These are phyloP conservation scores for Ginglymostoma cirratum DNA, from an alignment of 2,113 vertebrate species.

Conservation along the genomic window DNA sequence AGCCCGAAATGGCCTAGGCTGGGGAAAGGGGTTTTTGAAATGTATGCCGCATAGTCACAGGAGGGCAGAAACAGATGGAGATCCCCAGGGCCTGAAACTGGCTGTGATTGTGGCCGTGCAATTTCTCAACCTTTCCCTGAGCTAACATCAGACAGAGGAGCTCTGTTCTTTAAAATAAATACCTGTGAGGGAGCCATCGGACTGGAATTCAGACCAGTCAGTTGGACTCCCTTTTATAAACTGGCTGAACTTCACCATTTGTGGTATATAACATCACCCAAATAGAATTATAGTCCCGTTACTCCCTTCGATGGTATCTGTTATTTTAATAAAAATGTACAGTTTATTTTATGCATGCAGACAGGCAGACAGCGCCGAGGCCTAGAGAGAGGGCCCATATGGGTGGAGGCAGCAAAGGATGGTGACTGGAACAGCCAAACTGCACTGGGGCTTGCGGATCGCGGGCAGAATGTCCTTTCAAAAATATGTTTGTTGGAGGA, in stretches of 20 bases:
- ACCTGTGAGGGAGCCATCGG: neutral
- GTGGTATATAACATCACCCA: constrained; percentile 11
- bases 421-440: neutral
- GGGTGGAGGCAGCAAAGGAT: neutral
- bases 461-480: neutral
- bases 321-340: neutral
- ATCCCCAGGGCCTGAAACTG: neutral
- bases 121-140: neutral
- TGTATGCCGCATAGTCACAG: too few relatives aligned
- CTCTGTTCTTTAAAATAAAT: constrained; percentile 9
- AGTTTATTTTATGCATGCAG: neutral
- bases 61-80: neutral
- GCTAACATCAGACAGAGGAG: neutral
- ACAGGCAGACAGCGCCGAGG: neutral
- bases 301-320: neutral
- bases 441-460: neutral
- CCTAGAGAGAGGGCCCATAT: neutral
- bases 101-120: neutral
- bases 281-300: neutral
- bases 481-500: neutral
- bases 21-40: constrained; percentile 42
- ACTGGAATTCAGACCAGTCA: neutral
- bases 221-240: constrained; percentile 2
- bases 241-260: neutral
- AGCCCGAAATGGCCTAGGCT: neutral